Base-by-base conservation (phyloP, 1,140 invertebrate genomes). In the Neodiprion fabricii region DNA sequence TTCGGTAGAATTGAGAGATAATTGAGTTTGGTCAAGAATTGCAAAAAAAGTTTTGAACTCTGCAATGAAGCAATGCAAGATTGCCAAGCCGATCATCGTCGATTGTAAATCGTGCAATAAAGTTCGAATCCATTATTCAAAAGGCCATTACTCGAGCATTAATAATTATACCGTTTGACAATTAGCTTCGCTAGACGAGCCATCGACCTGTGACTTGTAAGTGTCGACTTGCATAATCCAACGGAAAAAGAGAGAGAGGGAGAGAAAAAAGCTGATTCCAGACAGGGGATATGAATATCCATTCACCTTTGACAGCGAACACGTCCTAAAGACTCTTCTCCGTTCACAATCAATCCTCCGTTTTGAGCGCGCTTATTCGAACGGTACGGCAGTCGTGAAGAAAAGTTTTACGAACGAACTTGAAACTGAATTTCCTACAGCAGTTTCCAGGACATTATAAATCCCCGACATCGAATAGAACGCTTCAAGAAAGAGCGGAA, bases 181-280 rank as follows among this genome's bases (percentile, higher is more conserved):
- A 61, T 61, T 61, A 61, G 53, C 53, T 61, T 17, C 53, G 53
- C 53, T 61, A 61, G 53, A 12, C 53, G 53, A 61, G 53, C 53
- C 53, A 9, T 61, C 9, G 53, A 61, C 53, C 53, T 9, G 53
- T 14, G 0, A 7, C 53, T 61, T 9, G 53, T 61, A 17, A 61
- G 53, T 61, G n/a, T 61, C 53, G 53, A 61, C 53, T 61, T 61
- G 53, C 53, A 61, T 61, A 61, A 61, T 61, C 11, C 53, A 12
- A 61, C 53, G n/a, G 53, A 61, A n/a, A 61, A 1, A 61, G 68
- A 61, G 68, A 23, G 68, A 17, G 47, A 17, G 21, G 68, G 68
- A 23, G 68, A 23, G 12, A 10, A 69, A 69, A 69, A 11, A 69
- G 47, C 65, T 3, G 14, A 40, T 40, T 40, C 28, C 1, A 40